Evolutionary conservation across 2,797 vertebrate genomes (phyloP), one percentile per base, ranked within the genome.

Genomic region (Heteromormyrus szaboi): DNA sequence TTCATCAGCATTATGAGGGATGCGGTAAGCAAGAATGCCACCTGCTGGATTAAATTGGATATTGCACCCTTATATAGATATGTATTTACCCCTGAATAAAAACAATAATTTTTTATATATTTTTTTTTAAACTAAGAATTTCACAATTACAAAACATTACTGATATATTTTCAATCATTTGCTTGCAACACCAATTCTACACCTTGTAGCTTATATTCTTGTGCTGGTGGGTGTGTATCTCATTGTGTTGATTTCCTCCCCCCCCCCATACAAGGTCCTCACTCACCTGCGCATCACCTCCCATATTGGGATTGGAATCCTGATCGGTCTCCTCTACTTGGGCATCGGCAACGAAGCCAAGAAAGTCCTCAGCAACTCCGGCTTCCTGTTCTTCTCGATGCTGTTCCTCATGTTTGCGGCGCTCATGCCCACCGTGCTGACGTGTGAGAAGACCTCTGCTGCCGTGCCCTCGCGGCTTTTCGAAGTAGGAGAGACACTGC

Each of bases 1-100:
- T 96, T 98, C 91, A 96, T 98, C 88, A 98, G 96, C 92, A 99
- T 98, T 94, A 95, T 98, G 94, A 94, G 98, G 90, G 98, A 99
- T 92, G 97, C 97, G 91, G 97, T 99, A 93, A 97, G 96, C 17
- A 59, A 48, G 14, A 76, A 8, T 88, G 46, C 25, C 89, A 53
- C 89, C 88, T 14, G 37, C 4, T 91, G 90, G 88, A 72, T 2
- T 25, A 59, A 72, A 48, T 84, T 48, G n/a, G 19, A 79, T 41
- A 79, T 44, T 79, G 7, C 72, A 79, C 72, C 72, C 72, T 11
- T 12, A 29, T 46, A 51, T 51, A 46, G 19, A 9, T 29, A 29
- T 51, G 22, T 5, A 22, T 22, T 84, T 19, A 19, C 19, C 37
- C 37, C 72, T 11, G 17, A 33, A 33, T 76, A 76, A 29, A 76